Evolutionary conservation across 2,888 invertebrate genomes (phyloP), one percentile per base, ranked within the genome.

Genomic region (Deilephila elpenor): DNA sequence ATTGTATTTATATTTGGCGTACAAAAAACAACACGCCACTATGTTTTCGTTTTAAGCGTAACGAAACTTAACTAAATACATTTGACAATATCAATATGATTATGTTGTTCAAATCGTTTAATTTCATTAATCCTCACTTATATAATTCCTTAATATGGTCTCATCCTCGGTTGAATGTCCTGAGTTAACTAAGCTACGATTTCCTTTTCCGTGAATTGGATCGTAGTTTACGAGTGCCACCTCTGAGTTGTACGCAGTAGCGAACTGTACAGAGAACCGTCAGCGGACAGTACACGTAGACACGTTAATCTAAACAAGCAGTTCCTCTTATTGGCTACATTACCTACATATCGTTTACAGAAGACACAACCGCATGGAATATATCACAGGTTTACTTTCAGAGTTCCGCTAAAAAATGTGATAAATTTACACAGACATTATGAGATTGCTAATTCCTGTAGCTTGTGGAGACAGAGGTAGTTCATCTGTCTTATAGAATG

Each of bases 361-460:
- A 77, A 78, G 76, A 82, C 83, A 82, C 83, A 83, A 84, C 85
- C 87, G 84, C 82, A 84, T 86, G 84, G 85, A 83, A 83, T 82
- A 82, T 82, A 86, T 84, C 80, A 82, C 79, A 81, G 78, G 81
- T 80, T 76, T 83, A 84, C 85, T 86, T 82, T 85, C 82, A 83
- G 77, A 80, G 82, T 51, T 67, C 37, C 29, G 56, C 59, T 17
- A 14, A 79, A n/a, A 37, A 32, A 29, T 34, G 5, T 32, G 8
- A 61, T 4, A 61, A 19, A 34, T 32, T 3, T 61, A 61, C 19
- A 5, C n/a, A 2, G 7, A 3, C 25, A 14, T 29, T 29, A 4
- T 14, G 5, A 14, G 14, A 25, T 5, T 1, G 20, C 29, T 11
- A 0, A 25, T 60, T 60, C 0, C 2, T 44, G 44, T 44, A 44